These are phyloP conservation scores for Eudyptes chrysolophus DNA, from an alignment of 2,113 vertebrate genomes.

Conservation along the genomic window DNA sequence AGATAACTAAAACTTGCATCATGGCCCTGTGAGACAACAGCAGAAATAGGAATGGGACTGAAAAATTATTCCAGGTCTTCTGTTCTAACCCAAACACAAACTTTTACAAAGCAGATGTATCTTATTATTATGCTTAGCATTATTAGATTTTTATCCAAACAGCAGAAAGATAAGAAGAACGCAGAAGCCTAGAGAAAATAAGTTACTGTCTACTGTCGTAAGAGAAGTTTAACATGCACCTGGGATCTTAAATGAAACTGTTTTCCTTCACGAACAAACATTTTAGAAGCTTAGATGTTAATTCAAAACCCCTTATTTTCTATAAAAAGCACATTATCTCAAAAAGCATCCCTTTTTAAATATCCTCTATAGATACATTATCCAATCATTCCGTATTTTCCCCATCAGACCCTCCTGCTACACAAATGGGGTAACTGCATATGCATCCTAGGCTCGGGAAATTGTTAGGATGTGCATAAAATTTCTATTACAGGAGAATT, in stretches of 20 bases:
- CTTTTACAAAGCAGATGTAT: not conserved
- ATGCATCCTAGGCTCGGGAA: not conserved
- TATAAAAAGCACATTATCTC: not conserved
- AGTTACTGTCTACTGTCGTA: not conserved
- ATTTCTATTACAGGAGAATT: not conserved
- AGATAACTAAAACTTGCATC: not conserved
- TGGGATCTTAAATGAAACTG: slow-evolving; percentile 41
- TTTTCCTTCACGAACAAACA: not conserved
- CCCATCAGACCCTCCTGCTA: not conserved
- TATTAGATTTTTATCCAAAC: slow-evolving; percentile 22
- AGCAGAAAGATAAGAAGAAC: not conserved
- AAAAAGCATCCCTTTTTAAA: not conserved
- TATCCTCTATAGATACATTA: not conserved
- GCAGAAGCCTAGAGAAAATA: slow-evolving; percentile 8
- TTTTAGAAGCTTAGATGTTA: not conserved
- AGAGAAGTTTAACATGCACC: not conserved
- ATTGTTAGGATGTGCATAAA: not conserved
- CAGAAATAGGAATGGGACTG: not conserved
- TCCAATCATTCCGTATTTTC: not conserved
- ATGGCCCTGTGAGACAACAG: not conserved
- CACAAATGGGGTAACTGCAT: not conserved
- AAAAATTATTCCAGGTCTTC: not conserved
- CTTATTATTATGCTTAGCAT: not conserved
- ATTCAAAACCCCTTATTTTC: not conserved
- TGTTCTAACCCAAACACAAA: not conserved